These are phyloP conservation scores for Bergia sp. DNA, from an alignment of 92 coral and sea anemone species.

Conservation along the genomic window DNA sequence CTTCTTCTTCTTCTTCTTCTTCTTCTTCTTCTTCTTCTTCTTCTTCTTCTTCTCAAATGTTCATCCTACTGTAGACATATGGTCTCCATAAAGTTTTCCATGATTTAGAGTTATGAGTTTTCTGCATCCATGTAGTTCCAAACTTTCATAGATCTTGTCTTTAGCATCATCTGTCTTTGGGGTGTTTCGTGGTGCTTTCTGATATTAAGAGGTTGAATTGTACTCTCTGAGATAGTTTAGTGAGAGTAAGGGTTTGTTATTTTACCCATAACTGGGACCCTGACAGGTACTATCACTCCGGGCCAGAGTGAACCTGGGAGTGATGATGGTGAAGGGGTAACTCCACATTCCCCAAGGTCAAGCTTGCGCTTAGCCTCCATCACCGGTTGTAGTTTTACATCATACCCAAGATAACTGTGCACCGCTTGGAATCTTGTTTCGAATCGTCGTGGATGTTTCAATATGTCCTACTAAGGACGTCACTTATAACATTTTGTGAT, in stretches of 20 bases:
- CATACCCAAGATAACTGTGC: not conserved
- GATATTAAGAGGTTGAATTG: not conserved
- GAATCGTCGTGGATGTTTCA: not conserved
- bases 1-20: too few species aligned
- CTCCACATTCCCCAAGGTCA: constrained; percentile 22
- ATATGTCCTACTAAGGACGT: not conserved
- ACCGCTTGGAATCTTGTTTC: not conserved
- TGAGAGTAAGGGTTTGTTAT: not conserved
- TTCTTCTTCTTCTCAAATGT: not conserved
- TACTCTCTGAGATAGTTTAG: not conserved
- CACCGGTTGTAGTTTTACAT: not conserved
- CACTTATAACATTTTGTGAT: not conserved
- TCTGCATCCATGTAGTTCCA: not conserved
- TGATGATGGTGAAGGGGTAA: not conserved
- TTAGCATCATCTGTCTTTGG: not conserved
- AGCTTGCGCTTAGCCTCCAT: not conserved
- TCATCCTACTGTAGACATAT: not conserved
- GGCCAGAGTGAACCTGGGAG: constrained; percentile 18
- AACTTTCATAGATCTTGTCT: not conserved
- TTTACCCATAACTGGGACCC: constrained; percentile 23
- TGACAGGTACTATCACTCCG: constrained; percentile 14
- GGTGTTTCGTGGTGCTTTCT: not conserved
- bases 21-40: too few species aligned
- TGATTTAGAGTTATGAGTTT: not conserved
- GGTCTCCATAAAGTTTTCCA: not conserved